A percentile compares a stretch with the other conserved stretches of the same genome.
Conservation (phyloP, 1,140 invertebrate species). For the Chionoecetes opilio region DNA sequence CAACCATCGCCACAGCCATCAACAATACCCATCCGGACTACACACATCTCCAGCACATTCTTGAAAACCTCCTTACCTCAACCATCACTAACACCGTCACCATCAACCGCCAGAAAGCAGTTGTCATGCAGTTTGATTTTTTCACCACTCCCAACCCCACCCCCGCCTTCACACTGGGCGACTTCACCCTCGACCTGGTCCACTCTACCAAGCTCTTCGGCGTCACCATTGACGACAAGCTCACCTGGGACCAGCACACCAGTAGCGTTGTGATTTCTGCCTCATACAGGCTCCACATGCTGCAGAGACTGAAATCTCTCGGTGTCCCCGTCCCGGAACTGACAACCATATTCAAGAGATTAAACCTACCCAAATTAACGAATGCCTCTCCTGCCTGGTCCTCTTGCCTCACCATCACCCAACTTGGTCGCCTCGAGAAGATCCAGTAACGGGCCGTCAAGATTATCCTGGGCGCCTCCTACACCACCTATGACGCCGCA, state of each 20-base stretch:
- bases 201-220: not conserved
- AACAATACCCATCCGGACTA: not conserved
- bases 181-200: not conserved
- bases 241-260: not conserved
- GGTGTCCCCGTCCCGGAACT: not conserved
- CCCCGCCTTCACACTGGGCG: not conserved
- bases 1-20: not conserved
- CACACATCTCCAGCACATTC: not conserved
- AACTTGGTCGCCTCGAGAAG: not conserved
- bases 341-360: not conserved
- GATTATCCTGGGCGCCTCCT: not conserved
- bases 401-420: not conserved
- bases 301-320: not conserved
- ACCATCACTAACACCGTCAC: conserved; percentile 12
- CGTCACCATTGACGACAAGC: not conserved
- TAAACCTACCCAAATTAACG: not conserved
- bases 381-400: not conserved
- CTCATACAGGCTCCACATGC: not conserved
- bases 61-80: not conserved
- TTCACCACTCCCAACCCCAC: not conserved
- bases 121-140: conserved; percentile 21
- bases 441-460: not conserved
- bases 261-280: not conserved
- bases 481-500: not conserved
- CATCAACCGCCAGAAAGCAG: not conserved